These are phyloP conservation scores for Xylocopa sonorina DNA, from an alignment of 1,140 invertebrate genomes.

Conservation along the genomic window DNA sequence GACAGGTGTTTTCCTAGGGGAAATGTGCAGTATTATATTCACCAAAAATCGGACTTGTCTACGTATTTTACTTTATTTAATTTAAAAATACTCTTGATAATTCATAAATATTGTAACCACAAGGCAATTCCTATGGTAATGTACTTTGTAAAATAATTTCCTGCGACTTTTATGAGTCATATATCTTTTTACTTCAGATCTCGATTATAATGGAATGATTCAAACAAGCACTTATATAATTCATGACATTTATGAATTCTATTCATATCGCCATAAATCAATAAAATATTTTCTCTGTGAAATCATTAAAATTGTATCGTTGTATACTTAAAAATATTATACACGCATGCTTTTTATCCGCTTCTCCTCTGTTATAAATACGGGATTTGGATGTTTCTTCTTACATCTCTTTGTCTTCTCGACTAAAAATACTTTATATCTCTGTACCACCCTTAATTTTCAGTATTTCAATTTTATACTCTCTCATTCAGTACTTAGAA, in stretches of 20 bases:
- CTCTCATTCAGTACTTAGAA: neutral
- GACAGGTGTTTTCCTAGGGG: slow-evolving; percentile 8
- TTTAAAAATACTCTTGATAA: slow-evolving; percentile 12
- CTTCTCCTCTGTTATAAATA: neutral
- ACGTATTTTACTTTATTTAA: slow-evolving; percentile 14
- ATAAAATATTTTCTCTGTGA: slow-evolving; percentile 1
- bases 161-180: neutral
- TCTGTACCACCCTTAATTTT: neutral
- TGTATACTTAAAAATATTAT: neutral
- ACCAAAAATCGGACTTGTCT: neutral
- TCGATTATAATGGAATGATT: slow-evolving; percentile 33
- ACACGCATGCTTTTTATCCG: neutral
- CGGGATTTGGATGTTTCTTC: neutral
- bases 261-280: neutral
- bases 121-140: neutral
- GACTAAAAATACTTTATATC: neutral
- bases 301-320: neutral
- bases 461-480: slow-evolving; percentile 14
- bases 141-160: neutral
- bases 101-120: neutral
- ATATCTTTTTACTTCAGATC: neutral
- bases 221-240: slow-evolving; percentile 9
- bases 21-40: neutral
- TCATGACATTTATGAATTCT: neutral
- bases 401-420: neutral